Base-by-base conservation (phyloP, 1,140 invertebrate species). In the Plectrocnemia conspersa region DNA sequence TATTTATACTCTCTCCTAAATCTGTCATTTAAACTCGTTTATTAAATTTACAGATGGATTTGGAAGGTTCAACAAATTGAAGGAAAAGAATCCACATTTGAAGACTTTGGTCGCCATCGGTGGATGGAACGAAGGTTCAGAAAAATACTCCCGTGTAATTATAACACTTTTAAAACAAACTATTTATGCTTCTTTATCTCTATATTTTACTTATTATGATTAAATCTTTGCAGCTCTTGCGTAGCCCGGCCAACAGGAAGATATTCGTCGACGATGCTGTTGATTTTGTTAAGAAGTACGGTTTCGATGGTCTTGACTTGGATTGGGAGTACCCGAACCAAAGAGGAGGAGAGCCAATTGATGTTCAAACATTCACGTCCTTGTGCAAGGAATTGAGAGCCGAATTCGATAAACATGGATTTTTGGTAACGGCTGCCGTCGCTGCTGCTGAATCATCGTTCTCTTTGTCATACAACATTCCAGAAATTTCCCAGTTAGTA, bases 311-410 rank as follows among this genome's bases (percentile, higher is more conserved):
- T 1, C 72, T 92, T 1, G 88, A 91, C 65, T 18, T 91, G 10
- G 87, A 91, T 65, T 91, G 88, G 88, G 87, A 91, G 56, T 89
- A 89, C 64, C 88, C 86, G 0, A 77, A 71, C n/a, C 78, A 82
- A 61, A 68, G 85, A 35, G 84, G 85, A 32, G 80, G 82, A 2
- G 70, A 73, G 6, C 48, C 77, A 1, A 65, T 67, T 2, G 70
- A 79, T 61, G 65, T 71, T 2, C 58, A 66, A 27, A 73, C 81
- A 66, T 78, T 74, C 65, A 61, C 75, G 42, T 64, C 68, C 48
- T 58, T 85, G 1, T 50, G 83, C 0, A 76, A 71, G 49, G 82
- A 85, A 62, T 54, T 86, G 0, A 79, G 71, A 57, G 66, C 70
- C 18, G 78, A 70, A 42, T 82, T 85, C 49, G 68, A 75, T 11